Evolutionary conservation across 2,113 vertebrate species (phyloP).

Genomic region (Pao palembangensis): DNA sequence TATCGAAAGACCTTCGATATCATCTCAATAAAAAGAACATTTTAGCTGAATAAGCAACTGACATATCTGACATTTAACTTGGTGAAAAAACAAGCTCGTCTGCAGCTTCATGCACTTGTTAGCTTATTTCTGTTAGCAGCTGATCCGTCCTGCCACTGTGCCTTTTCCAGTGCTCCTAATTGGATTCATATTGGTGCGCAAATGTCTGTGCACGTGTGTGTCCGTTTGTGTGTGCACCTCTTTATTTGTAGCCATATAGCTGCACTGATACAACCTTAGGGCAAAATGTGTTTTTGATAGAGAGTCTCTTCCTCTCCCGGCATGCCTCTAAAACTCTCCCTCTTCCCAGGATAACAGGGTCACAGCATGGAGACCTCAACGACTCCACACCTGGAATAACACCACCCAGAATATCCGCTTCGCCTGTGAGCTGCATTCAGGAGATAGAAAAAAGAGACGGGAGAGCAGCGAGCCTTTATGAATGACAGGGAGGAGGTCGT

Average conservation of each 20-base stretch:
- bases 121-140: not conserved
- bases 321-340: constrained; percentile 68
- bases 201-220: not conserved
- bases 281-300: constrained; percentile 73
- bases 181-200: not conserved
- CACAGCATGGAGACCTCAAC: constrained; percentile 73
- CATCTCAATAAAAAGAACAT: no score
- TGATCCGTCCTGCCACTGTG: not conserved
- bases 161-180: constrained; percentile 41
- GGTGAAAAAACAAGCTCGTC: not conserved
- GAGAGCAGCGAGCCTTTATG: constrained; percentile 49
- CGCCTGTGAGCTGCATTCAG: constrained; percentile 33
- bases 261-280: constrained; percentile 63
- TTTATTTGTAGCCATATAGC: constrained; percentile 28
- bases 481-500: constrained; percentile 54
- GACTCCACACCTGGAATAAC: constrained; percentile 76
- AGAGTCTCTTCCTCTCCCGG: constrained; percentile 70
- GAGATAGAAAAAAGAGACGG: constrained; percentile 24
- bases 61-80: not conserved
- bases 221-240: constrained; percentile 3
- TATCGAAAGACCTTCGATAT: no score
- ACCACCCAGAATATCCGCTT: constrained; percentile 72
- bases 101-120: not conserved
- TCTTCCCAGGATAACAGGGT: constrained; percentile 75
- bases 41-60: no score